phyloP scores from a whole-genome alignment of 2,113 vertebrate species.

The Neomonachus schauinslandi region DNA sequence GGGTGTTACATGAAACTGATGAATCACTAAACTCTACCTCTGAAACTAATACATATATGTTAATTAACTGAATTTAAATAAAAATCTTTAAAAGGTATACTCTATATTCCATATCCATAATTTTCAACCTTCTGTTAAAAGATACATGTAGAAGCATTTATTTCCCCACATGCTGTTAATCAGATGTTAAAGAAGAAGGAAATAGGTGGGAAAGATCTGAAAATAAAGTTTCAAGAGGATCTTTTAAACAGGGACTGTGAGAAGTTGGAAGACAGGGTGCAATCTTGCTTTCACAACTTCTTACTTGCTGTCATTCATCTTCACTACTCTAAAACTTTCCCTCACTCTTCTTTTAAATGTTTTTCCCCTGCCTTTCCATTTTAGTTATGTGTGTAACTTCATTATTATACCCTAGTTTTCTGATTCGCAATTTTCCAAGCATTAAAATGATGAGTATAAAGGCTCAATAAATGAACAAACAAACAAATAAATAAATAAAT shows the following conservation, averaged over 20 bases:
- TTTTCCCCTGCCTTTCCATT: background rate
- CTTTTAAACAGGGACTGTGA: background rate
- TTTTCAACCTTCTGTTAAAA: background rate
- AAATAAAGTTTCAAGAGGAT: slow-evolving; percentile 14
- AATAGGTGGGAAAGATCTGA: background rate
- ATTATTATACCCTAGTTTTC: background rate
- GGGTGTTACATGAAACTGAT: background rate
- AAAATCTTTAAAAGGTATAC: background rate
- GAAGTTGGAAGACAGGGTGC: background rate
- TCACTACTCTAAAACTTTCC: background rate
- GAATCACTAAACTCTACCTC: background rate
- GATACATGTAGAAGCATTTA: background rate
- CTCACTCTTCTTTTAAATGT: background rate
- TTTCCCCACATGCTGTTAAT: background rate
- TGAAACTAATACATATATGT: background rate
- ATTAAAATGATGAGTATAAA: slow-evolving; percentile 9
- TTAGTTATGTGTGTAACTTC: background rate
- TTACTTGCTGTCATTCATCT: background rate
- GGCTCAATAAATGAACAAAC: background rate
- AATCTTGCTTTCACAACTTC: background rate
- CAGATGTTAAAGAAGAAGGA: background rate
- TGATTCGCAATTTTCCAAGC: background rate
- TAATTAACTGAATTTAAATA: background rate
- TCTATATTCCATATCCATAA: background rate
- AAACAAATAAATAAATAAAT: background rate